Evolutionary conservation across 2,113 vertebrate species (phyloP).

Genomic region (human): DNA sequence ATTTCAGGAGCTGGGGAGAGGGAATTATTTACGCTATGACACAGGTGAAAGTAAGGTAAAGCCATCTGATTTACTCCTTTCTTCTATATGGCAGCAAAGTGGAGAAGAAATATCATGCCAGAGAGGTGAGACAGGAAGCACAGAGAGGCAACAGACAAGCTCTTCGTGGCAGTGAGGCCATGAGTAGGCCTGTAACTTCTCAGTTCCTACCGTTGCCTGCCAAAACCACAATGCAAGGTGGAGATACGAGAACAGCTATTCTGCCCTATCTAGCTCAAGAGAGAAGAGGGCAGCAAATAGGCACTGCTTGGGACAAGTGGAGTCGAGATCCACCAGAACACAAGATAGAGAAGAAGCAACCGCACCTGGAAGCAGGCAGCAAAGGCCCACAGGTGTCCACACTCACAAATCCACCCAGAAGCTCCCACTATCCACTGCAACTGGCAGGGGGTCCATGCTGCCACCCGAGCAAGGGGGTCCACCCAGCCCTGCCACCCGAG

Average conservation of each 20-base stretch:
- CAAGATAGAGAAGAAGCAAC: not conserved
- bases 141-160: not conserved
- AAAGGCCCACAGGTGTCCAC: not conserved
- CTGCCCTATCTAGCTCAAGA: not conserved
- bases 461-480: not conserved
- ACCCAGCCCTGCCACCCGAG: not conserved
- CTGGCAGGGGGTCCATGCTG: not conserved
- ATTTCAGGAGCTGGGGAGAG: not conserved
- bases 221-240: not conserved
- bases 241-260: not conserved
- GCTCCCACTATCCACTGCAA: not conserved
- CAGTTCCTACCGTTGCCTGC: not conserved
- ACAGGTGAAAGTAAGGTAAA: conserved; percentile 1
- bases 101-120: not conserved
- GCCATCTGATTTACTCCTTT: not conserved
- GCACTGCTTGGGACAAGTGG: not conserved
- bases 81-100: conserved; percentile 2
- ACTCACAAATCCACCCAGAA: not conserved
- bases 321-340: not conserved
- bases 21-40: not conserved
- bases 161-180: not conserved
- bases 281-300: not conserved
- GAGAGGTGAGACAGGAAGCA: not conserved
- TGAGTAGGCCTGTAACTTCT: not conserved
- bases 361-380: not conserved